A percentile compares a stretch with the other conserved stretches of the same genome.
phyloP scores from a whole-genome alignment of 2,888 invertebrate genomes.

The Drosophila suboccidentalis region DNA sequence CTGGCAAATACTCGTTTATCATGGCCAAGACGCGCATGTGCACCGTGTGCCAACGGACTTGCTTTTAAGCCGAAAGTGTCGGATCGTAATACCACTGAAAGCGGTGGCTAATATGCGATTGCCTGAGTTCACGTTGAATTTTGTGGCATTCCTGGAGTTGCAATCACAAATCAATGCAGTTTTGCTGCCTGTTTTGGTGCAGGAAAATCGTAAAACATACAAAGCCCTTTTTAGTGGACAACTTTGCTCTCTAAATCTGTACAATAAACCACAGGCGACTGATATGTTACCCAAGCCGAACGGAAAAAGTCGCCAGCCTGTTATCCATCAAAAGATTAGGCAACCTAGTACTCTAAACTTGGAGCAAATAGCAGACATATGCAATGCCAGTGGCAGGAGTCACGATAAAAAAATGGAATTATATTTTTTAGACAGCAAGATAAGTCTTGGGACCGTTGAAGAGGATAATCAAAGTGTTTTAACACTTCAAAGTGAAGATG shows the following conservation, averaged over 20 bases:
- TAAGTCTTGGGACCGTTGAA: conserved; percentile 16
- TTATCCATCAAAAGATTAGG: conserved; percentile 39
- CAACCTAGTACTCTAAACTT: conserved; percentile 13
- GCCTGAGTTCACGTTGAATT: conserved; percentile 64
- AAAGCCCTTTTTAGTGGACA: conserved; percentile 54
- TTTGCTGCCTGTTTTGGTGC: conserved; percentile 44
- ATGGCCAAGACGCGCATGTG: conserved; percentile 43
- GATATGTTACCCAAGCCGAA: neutral
- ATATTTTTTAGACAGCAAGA: conserved; percentile 50
- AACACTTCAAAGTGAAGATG: conserved; percentile 47
- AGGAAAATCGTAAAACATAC: conserved; percentile 36
- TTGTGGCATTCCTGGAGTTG: conserved; percentile 58
- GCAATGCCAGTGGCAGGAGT: conserved; percentile 21
- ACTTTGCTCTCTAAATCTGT: conserved; percentile 23
- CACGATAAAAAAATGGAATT: conserved; percentile 29
- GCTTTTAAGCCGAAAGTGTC: conserved; percentile 59
- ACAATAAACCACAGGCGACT: conserved; percentile 10
- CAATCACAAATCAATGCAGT: conserved; percentile 53
- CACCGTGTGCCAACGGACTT: conserved; percentile 69
- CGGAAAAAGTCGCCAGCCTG: neutral
- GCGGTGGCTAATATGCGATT: conserved; percentile 41
- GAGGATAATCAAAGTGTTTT: conserved; percentile 17
- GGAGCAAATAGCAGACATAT: conserved; percentile 36
- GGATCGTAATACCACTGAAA: conserved; percentile 65
- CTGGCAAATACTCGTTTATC: conserved; percentile 76